These are phyloP conservation scores for Charaxes varanes DNA, from an alignment of 1,140 invertebrate species.

Conservation along the genomic window DNA sequence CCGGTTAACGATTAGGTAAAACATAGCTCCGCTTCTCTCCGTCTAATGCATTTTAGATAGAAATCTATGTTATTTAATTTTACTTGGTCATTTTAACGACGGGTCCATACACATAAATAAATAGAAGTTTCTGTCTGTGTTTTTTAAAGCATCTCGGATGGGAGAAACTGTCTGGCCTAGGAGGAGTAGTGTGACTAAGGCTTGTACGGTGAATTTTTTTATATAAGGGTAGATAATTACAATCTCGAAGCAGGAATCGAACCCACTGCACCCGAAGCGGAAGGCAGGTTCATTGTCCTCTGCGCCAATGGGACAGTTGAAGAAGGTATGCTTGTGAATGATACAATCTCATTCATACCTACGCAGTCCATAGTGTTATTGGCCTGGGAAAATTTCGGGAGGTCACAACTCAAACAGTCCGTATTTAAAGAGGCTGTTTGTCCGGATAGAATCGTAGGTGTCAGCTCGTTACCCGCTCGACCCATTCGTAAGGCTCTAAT, in stretches of 20 bases:
- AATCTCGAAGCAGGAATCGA: too few relatives aligned
- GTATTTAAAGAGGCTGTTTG: constrained; percentile 18
- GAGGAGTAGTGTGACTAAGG: too few relatives aligned
- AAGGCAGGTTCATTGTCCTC: too few relatives aligned
- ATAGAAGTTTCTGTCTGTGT: neutral
- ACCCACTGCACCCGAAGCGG: too few relatives aligned
- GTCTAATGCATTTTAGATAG: constrained; percentile 5
- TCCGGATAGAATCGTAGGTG: constrained; percentile 32
- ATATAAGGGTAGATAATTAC: too few relatives aligned
- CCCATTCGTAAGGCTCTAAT: constrained; percentile 19
- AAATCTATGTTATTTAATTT: constrained; percentile 5
- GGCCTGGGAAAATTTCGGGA: constrained; percentile 37
- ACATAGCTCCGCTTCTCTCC: constrained; percentile 4
- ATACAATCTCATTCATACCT: constrained; percentile 3
- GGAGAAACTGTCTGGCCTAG: too few relatives aligned
- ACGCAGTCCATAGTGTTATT: neutral
- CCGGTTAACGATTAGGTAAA: constrained; percentile 14
- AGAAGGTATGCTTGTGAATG: too few relatives aligned
- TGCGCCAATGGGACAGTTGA: too few relatives aligned
- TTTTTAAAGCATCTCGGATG: neutral
- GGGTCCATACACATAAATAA: neutral
- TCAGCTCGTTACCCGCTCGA: constrained; percentile 31
- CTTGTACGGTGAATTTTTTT: too few relatives aligned
- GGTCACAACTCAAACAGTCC: constrained; percentile 22
- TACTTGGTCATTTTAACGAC: neutral